Evolutionary conservation across 1,140 invertebrate genomes (phyloP), one percentile per base, ranked within the genome.

Genomic region (Tetramorium simillimum): DNA sequence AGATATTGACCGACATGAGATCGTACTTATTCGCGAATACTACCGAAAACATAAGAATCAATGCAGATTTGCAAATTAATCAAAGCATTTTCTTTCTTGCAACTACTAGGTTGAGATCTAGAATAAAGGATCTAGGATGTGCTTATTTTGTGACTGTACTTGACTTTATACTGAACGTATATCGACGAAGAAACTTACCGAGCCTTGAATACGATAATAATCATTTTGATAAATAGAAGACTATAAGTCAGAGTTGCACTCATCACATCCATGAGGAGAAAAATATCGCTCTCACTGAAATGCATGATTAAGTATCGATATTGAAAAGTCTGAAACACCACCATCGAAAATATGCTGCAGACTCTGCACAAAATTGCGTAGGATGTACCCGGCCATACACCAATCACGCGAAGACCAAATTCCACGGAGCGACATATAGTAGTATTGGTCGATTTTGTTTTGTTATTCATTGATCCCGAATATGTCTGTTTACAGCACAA

Each of bases 221-320:
- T 49, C 12, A 90, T 28, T 60, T 88, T 90, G 9, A 90, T 10
- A n/a, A 21, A 51, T 21, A 87, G 2, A 16, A 87, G 28, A 60
- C 16, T 85, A 12, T 84, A 87, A 6, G 37, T 12, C 21, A 89
- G 0, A 1, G 51, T 18, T 0, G 60, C 81, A n/a, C 88, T 87
- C 0, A 90, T 16, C n/a, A 53, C 63, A 5, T 90, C 89, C n/a
- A 80, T 75, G 14, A 63, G n/a, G 0, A 69, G 2, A 2, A 43
- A 40, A 3, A 90, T 40, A 16, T 56, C 49, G 0, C 51, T 73
- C 1, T 62, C 28, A 0, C 12, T 2, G 3, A 70, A 87, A 12
- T 87, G 65, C 28, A 43, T 18, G 7, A 90, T 5, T 2, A 90
- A 10, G 9, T 87, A 90, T 2, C 14, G 46, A 51, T 87, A 90